Percentiles rank a stretch among this genome's conserved stretches.
These are phyloP conservation scores for Dreissena polymorpha DNA, from an alignment of 1,140 invertebrate species.

Conservation along the genomic window DNA sequence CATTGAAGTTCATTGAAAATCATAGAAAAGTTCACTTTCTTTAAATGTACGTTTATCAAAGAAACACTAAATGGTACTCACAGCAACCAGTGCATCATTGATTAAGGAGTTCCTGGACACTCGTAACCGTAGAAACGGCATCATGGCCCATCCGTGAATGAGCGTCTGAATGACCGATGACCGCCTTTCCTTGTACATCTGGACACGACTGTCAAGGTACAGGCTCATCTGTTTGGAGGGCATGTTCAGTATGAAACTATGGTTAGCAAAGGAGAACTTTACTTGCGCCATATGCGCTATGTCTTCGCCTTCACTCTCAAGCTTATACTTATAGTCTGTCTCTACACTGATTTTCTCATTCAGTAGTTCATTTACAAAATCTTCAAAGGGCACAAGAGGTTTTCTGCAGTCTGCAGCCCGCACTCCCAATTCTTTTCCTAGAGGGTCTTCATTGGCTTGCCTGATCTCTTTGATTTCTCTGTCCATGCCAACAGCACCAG, in stretches of 20 bases:
- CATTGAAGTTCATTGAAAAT: too few relatives aligned
- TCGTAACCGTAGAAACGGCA: slow-evolving; percentile 92
- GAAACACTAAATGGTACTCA: slow-evolving; percentile 76
- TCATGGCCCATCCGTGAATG: slow-evolving; percentile 87
- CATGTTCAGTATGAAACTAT: slow-evolving; percentile 95
- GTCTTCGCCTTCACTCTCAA: slow-evolving; percentile 75
- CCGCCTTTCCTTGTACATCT: slow-evolving; percentile 95
- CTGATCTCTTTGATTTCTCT: slow-evolving; percentile 72
- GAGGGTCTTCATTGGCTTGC: slow-evolving; percentile 78
- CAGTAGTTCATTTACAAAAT: slow-evolving; percentile 96
- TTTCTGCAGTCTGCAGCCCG: slow-evolving; percentile 89
- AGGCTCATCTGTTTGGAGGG: slow-evolving; percentile 94
- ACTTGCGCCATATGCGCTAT: slow-evolving; percentile 14
- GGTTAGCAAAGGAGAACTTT: slow-evolving; percentile 95
- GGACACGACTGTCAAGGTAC: slow-evolving; percentile 96
- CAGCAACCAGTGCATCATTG: slow-evolving; percentile 94
- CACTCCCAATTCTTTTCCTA: slow-evolving; percentile 84
- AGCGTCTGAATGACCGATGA: slow-evolving; percentile 90
- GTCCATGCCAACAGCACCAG: slow-evolving; percentile 71
- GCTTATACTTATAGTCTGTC: slow-evolving; percentile 94
- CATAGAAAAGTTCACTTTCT: too few relatives aligned
- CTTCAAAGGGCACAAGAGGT: slow-evolving; percentile 90
- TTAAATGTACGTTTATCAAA: too few relatives aligned
- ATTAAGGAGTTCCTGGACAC: slow-evolving; percentile 92
- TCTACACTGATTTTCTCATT: slow-evolving; percentile 96